These are phyloP conservation scores for Dynastes hyllus DNA, from an alignment of 2,888 invertebrate species.

Conservation along the genomic window DNA sequence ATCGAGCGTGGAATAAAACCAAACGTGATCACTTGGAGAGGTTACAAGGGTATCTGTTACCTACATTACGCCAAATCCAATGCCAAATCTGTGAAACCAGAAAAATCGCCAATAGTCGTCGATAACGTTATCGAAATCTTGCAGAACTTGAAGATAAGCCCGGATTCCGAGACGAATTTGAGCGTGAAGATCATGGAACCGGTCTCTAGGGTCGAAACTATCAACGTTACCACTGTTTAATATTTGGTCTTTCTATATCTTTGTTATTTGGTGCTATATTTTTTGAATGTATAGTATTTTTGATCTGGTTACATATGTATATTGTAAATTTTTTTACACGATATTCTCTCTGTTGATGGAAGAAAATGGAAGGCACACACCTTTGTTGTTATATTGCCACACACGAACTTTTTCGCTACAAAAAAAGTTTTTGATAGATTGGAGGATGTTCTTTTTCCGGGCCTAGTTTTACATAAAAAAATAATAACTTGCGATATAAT, in stretches of 20 bases:
- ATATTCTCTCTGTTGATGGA: not conserved
- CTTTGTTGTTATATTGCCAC: slow-evolving; percentile 15
- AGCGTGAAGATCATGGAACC: slow-evolving; percentile 73
- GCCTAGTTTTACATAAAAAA: not conserved
- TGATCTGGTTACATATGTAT: slow-evolving; percentile 10
- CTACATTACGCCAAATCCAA: slow-evolving; percentile 83
- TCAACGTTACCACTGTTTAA: slow-evolving; percentile 72
- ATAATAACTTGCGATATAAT: not conserved
- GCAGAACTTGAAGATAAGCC: slow-evolving; percentile 70
- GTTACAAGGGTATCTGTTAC: slow-evolving; percentile 71
- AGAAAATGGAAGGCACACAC: not conserved
- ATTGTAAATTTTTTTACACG: slow-evolving; percentile 7
- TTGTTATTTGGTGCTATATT: slow-evolving; percentile 14
- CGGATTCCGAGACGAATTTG: slow-evolving; percentile 65
- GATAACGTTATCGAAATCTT: slow-evolving; percentile 73
- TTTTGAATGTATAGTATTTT: slow-evolving; percentile 11
- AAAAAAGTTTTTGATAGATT: not conserved
- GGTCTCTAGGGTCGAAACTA: slow-evolving; percentile 71
- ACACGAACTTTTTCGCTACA: not conserved
- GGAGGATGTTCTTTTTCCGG: not conserved
- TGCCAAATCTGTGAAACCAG: slow-evolving; percentile 53
- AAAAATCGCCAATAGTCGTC: slow-evolving; percentile 67
- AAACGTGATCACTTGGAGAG: slow-evolving; percentile 82
- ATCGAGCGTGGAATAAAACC: slow-evolving; percentile 84
- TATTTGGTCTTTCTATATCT: not conserved